Conservation (phyloP, 2,888 invertebrate genomes). For the Brenthis hecate region DNA sequence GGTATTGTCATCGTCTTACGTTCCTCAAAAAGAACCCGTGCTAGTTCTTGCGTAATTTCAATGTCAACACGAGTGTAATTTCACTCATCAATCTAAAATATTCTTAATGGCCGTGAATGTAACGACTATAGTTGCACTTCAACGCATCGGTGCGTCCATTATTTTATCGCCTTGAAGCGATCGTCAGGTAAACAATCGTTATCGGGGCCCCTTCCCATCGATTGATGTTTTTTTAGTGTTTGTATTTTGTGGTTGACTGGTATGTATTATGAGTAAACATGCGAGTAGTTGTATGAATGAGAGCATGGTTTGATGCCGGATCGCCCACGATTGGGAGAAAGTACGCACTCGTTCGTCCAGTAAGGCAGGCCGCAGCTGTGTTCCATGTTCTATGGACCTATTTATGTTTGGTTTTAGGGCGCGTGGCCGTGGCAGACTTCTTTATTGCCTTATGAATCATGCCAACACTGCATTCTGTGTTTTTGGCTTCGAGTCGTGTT, state of each 20-base stretch:
- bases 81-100: conserved; percentile 43
- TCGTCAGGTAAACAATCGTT: conserved; percentile 75
- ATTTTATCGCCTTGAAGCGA: conserved; percentile 66
- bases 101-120: conserved; percentile 42
- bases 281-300: conserved; percentile 52
- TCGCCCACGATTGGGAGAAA: conserved; percentile 60
- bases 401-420: conserved; percentile 31
- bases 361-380: conserved; percentile 36
- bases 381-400: conserved; percentile 23
- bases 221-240: conserved; percentile 46
- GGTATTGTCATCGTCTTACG: conserved; percentile 44
- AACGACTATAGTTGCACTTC: conserved; percentile 43
- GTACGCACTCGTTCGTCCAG: conserved; percentile 31
- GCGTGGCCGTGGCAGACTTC: conserved; percentile 30
- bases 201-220: conserved; percentile 63
- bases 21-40: conserved; percentile 49
- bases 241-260: conserved; percentile 14
- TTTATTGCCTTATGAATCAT: conserved; percentile 37
- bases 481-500: conserved; percentile 16
- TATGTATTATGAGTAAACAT: conserved; percentile 52
- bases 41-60: conserved; percentile 75
- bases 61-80: conserved; percentile 64
- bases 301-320: conserved; percentile 47
- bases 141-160: conserved; percentile 45
- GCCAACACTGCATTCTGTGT: conserved; percentile 13